These are phyloP conservation scores for Etheostoma cragini DNA, from an alignment of 2,113 vertebrate genomes.

Conservation along the genomic window DNA sequence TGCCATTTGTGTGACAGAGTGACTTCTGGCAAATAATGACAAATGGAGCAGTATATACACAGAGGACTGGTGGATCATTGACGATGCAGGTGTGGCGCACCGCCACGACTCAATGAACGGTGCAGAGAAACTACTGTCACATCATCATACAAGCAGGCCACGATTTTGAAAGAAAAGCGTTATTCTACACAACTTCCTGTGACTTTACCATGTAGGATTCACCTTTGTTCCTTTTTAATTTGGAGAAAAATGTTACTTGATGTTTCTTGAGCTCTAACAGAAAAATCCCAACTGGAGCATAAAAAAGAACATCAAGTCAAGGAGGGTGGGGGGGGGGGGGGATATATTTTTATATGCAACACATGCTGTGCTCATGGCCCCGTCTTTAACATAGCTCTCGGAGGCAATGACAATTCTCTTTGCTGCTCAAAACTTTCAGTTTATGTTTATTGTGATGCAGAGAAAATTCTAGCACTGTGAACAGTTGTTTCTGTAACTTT, in stretches of 20 bases:
- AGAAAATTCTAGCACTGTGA: not conserved
- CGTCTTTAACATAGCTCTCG: conserved; percentile 21
- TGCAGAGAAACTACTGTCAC: not conserved
- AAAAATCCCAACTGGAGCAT: conserved; percentile 15
- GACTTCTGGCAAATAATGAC: conserved; percentile 37
- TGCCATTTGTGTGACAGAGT: conserved; percentile 39
- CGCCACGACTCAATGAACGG: not conserved
- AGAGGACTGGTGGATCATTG: conserved; percentile 21
- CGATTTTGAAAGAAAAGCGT: not conserved
- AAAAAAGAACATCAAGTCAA: conserved; percentile 38
- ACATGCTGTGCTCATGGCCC: conserved; percentile 16
- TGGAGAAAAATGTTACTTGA: not conserved
- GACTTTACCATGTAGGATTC: not conserved
- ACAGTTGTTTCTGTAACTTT: conserved; percentile 21
- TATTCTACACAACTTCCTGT: not conserved
- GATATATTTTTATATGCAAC: conserved; percentile 32
- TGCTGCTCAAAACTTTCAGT: conserved; percentile 37
- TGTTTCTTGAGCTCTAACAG: not conserved
- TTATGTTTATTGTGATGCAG: conserved; percentile 14
- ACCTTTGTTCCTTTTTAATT: not conserved
- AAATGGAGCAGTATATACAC: conserved; percentile 22
- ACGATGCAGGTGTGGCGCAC: conserved; percentile 4
- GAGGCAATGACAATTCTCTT: conserved; percentile 1
- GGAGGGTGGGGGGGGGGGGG: no score
- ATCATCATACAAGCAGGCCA: not conserved